These are phyloP conservation scores for Pegea sp. DNA, from an alignment of 23 tunicate species.

Conservation along the genomic window DNA sequence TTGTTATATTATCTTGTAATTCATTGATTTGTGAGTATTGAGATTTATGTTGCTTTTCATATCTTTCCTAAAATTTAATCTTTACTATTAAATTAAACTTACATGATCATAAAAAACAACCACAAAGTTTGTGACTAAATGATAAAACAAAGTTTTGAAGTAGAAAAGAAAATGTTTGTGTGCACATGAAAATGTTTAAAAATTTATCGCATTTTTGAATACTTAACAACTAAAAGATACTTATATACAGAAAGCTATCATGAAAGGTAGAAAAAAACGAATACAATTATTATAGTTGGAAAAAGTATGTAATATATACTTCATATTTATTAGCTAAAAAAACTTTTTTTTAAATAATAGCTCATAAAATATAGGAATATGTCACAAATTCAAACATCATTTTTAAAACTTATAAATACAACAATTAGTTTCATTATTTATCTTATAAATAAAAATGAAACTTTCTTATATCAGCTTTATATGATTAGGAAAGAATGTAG, in stretches of 20 bases:
- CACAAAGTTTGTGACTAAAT: neutral
- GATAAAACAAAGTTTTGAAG: neutral
- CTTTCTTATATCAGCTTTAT: neutral
- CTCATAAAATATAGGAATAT: no score
- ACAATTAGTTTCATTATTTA: no score
- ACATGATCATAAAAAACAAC: neutral
- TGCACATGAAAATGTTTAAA: no score
- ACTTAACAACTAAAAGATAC: neutral
- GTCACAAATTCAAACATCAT: no score
- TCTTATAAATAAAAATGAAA: no score
- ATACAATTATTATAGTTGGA: no score
- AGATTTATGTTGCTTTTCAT: constrained; percentile 51
- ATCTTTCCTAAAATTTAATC: constrained; percentile 24
- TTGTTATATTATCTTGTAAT: constrained; percentile 18
- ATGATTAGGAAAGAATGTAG: neutral
- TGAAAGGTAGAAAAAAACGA: neutral
- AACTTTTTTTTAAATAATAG: no score
- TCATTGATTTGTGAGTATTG: constrained; percentile 36
- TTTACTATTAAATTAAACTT: neutral
- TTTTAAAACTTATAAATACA: no score
- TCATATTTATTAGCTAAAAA: neutral
- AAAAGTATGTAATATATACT: no score
- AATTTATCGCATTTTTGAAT: no score
- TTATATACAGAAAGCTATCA: neutral
- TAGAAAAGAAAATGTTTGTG: neutral